Base-by-base conservation (phyloP, 23 tunicate genomes). In the Phallusia fumigata region DNA sequence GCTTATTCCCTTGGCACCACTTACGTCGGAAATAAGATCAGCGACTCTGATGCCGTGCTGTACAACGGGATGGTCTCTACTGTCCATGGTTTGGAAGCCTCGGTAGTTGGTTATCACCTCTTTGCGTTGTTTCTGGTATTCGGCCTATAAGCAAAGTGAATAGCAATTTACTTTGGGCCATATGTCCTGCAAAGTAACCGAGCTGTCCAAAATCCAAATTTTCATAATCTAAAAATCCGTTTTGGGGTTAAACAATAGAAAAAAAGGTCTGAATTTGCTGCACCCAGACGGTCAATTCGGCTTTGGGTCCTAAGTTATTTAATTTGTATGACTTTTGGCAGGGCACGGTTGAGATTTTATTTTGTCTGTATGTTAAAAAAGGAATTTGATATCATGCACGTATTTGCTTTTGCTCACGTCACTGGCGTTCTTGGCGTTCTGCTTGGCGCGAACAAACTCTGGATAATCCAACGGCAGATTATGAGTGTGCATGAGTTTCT, bases 81-180 rank as follows among this genome's bases (percentile, higher is more conserved):
- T 86, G 85, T 97, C 97, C 97, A 97, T 97, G n/a, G 94, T 97
- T 79, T 97, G 99, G 88, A 92, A 97, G 49, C 99, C 99, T 34
- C 97, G 81, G 77, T 92, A 97, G 31, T 80, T 73, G 52, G 85
- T 86, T 50, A 95, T 95, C 30, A 87, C 89, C 51, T 90, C 86
- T 53, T 82, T 82, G 26, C 78, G 64, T 73, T 94, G 98, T 74
- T 94, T 94, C 58, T 86, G 88, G 65, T 94, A 94, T 0, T 89
- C 82, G 32, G 49, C 75, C 98, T 94, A 74, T 31, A 65, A 21
- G 32, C 22, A 74, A 40, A 40, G 47, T 40, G 10, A 10, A 40
- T 3, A 40, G 47, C 47, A 40, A 10, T 40, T 40, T 40, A 3
- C n/a, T n/a, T n/a, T n/a, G n/a, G n/a, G n/a, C n/a, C n/a, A n/a